Evolutionary conservation across 92 coral and sea anemone genomes (phyloP).

Genomic region (Siderastrea siderea): DNA sequence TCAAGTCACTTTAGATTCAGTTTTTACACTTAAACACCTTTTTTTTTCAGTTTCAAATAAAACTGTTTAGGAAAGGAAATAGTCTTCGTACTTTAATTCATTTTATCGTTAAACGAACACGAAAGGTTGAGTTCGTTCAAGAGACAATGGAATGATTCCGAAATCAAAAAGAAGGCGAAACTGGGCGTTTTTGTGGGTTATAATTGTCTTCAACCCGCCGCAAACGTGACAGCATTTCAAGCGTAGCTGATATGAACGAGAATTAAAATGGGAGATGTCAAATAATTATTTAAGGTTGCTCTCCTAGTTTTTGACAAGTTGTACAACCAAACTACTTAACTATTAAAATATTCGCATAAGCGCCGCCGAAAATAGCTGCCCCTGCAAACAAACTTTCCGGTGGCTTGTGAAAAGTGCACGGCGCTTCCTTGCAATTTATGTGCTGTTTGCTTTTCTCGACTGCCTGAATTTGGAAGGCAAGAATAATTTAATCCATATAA

Average conservation of each 20-base stretch:
- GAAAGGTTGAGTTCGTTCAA: constrained; percentile 2
- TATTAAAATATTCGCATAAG: constrained; percentile 62
- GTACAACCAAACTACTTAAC: constrained; percentile 42
- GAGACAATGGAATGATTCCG: neutral
- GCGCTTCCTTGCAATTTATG: constrained; percentile 79
- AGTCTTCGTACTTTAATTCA: neutral
- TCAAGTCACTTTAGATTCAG: constrained; percentile 11
- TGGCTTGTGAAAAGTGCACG: constrained; percentile 69
- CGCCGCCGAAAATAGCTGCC: constrained; percentile 50
- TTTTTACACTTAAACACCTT: constrained; percentile 23
- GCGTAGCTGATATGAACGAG: constrained; percentile 27
- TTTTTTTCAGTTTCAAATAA: constrained; percentile 7
- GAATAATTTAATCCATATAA: constrained; percentile 88
- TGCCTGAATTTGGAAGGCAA: constrained; percentile 64
- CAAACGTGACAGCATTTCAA: constrained; percentile 46
- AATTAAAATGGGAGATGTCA: constrained; percentile 29
- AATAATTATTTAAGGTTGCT: constrained; percentile 19
- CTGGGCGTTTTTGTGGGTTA: constrained; percentile 39
- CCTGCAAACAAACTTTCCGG: constrained; percentile 75
- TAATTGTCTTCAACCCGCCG: constrained; percentile 10
- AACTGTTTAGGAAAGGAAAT: constrained; percentile 40
- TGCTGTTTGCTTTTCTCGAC: constrained; percentile 72
- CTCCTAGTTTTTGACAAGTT: constrained; percentile 33
- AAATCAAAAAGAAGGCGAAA: neutral
- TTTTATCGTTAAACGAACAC: neutral